Evolutionary conservation across 53 echinoderm and acorn worm species (phyloP), one percentile per base, ranked within the genome.

Genomic region (Mesocentrotus franciscanus): DNA sequence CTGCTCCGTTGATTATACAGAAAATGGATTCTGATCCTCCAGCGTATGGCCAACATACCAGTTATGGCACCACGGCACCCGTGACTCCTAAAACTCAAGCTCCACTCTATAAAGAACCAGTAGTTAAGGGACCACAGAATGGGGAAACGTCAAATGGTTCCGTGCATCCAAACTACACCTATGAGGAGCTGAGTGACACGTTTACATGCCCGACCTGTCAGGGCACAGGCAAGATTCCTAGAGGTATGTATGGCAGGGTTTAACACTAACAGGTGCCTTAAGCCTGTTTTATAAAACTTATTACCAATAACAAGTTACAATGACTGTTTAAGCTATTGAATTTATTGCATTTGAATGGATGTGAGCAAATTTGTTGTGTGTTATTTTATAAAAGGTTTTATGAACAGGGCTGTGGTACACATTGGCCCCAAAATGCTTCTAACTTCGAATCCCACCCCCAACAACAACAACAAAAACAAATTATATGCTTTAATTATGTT

Each of bases 211-310:
- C 97, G 0, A 97, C 97, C 10, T 97, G 97, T 84, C 26, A 95
- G 95, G 97, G 97, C 34, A 96, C 96, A 4, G 97, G 97, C 29
- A 97, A 96, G 60, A 97, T 97, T 26, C 97, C 97, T 17, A 91
- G 96, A 96, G 97, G 97, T 97, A 71, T 62, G 55, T 78, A 24
- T 94, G 49, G 49, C 5, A 49, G 49, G 49, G 49, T 49, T 49
- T 7, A 49, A 49, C 49, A 49, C 49, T 49, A 49, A 49, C 49
- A 2, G 6, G 49, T 5, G 49, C 49, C 49, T n/a, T n/a, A n/a
- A n/a, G n/a, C n/a, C n/a, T n/a, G n/a, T n/a, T n/a, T n/a, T n/a
- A n/a, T n/a, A n/a, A n/a, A n/a, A n/a, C n/a, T n/a, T n/a, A n/a
- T n/a, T n/a, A n/a, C n/a, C n/a, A n/a, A n/a, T n/a, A n/a, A n/a